These are phyloP conservation scores for Pampus argenteus DNA, from an alignment of 2,797 vertebrate species.

Conservation along the genomic window DNA sequence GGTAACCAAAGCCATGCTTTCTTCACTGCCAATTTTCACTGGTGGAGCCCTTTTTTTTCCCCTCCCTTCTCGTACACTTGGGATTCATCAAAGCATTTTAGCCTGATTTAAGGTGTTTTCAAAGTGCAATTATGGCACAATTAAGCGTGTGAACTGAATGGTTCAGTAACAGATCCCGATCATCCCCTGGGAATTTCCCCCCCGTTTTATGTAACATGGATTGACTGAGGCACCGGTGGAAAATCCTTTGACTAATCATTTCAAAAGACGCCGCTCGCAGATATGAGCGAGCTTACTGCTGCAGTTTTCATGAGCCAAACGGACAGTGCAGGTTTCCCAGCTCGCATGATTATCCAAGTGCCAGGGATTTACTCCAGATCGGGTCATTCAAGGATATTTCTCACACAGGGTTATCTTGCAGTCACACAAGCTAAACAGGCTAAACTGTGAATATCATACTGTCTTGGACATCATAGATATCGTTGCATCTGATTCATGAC, in stretches of 20 bases:
- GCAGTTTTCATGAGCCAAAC: constrained; percentile 48
- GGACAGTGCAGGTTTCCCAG: constrained; percentile 46
- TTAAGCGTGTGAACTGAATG: constrained; percentile 35
- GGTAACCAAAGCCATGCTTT: constrained; percentile 36
- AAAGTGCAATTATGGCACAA: constrained; percentile 50
- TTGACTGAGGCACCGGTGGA: constrained; percentile 37
- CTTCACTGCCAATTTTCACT: constrained; percentile 44
- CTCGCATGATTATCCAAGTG: constrained; percentile 47
- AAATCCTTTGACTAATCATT: constrained; percentile 68
- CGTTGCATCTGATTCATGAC: constrained; percentile 25
- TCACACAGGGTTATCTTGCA: constrained; percentile 28
- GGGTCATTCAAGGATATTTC: constrained; percentile 52
- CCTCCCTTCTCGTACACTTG: constrained; percentile 10
- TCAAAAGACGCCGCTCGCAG: constrained; percentile 60
- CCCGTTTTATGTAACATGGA: constrained; percentile 48
- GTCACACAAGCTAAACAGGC: constrained; percentile 39
- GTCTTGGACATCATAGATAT: constrained; percentile 8
- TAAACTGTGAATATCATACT: constrained; percentile 18
- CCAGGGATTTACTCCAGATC: constrained; percentile 50
- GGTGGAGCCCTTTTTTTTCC: constrained; percentile 23
- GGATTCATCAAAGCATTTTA: constrained; percentile 64
- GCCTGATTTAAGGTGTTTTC: constrained; percentile 62
- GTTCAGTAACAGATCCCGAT: constrained; percentile 60
- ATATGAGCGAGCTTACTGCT: constrained; percentile 37
- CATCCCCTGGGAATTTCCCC: constrained; percentile 81